phyloP scores from a whole-genome alignment of 2,888 invertebrate genomes.

The Liopterus haemorrhoidalis region DNA sequence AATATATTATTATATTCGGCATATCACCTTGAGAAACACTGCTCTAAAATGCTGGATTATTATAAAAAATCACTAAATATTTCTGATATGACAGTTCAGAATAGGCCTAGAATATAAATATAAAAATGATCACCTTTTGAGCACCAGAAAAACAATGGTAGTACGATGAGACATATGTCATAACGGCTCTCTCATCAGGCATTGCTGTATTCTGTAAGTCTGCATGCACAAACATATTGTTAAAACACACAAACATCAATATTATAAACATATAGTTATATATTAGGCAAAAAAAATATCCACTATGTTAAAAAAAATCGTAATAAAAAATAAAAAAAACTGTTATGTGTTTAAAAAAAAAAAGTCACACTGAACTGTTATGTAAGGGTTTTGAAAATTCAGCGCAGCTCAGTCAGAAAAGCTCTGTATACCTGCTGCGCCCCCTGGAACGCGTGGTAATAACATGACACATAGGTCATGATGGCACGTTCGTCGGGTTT shows the following conservation, averaged over 20 bases:
- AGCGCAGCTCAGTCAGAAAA: constrained; percentile 17
- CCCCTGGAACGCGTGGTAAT: constrained; percentile 99
- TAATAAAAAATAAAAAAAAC: constrained; percentile 21
- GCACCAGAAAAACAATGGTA: constrained; percentile 99
- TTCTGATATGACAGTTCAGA: too few species aligned
- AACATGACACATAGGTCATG: constrained; percentile 99
- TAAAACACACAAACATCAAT: constrained; percentile 37
- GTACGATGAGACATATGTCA: constrained; percentile 99
- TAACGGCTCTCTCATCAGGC: constrained; percentile 99
- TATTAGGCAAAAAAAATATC: constrained; percentile 27
- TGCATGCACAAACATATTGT: constrained; percentile 51
- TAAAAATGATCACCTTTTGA: constrained; percentile 86
- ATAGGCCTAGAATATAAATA: too few species aligned
- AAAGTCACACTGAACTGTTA: constrained; percentile 1
- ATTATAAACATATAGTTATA: constrained; percentile 27
- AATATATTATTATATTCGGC: too few species aligned
- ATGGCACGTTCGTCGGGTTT: constrained; percentile 99
- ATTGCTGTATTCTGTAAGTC: constrained; percentile 97
- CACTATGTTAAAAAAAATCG: constrained; percentile 15
- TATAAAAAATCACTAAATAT: too few species aligned
- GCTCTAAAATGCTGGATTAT: too few species aligned
- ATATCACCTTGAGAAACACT: too few species aligned
- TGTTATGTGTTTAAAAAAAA: too few species aligned
- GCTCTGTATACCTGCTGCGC: constrained; percentile 79
- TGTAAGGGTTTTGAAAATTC: constrained; percentile 11